These are phyloP conservation scores for Heliconius ismenius DNA, from an alignment of 2,888 invertebrate species.

Conservation along the genomic window DNA sequence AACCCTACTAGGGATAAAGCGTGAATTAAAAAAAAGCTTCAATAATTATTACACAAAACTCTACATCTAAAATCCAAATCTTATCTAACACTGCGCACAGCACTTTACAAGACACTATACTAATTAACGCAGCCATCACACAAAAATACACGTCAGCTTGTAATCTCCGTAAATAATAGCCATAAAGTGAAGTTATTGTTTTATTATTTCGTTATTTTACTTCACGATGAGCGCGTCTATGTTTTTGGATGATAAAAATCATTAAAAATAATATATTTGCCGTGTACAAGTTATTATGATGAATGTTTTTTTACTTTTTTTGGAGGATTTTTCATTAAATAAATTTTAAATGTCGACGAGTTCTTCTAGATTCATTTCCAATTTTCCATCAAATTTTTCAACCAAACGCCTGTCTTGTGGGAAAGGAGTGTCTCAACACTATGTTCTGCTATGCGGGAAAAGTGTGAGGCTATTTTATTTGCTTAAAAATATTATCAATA, in stretches of 20 bases:
- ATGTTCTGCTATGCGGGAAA: not conserved
- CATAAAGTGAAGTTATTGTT: constrained; percentile 37
- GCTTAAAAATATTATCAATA: not conserved
- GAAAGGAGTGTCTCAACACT: not conserved
- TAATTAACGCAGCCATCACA: constrained; percentile 39
- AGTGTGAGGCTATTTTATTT: not conserved
- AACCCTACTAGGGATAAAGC: no score
- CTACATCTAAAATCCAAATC: not conserved
- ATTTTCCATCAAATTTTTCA: no score
- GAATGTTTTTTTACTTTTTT: not conserved
- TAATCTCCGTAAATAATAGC: constrained; percentile 40
- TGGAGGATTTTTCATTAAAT: not conserved
- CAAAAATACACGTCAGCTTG: constrained; percentile 34
- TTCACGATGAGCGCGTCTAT: constrained; percentile 22
- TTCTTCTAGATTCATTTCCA: no score
- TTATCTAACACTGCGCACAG: constrained; percentile 6
- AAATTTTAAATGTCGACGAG: not conserved
- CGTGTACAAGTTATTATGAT: constrained; percentile 9
- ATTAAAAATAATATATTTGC: constrained; percentile 17
- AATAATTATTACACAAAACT: not conserved
- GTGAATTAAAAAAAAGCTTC: no score
- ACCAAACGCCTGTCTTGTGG: no score
- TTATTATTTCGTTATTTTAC: constrained; percentile 31
- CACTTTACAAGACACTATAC: constrained; percentile 19
- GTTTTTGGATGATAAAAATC: constrained; percentile 25